These are phyloP conservation scores for Protonemura montana DNA, from an alignment of 2,888 invertebrate genomes.

Conservation along the genomic window DNA sequence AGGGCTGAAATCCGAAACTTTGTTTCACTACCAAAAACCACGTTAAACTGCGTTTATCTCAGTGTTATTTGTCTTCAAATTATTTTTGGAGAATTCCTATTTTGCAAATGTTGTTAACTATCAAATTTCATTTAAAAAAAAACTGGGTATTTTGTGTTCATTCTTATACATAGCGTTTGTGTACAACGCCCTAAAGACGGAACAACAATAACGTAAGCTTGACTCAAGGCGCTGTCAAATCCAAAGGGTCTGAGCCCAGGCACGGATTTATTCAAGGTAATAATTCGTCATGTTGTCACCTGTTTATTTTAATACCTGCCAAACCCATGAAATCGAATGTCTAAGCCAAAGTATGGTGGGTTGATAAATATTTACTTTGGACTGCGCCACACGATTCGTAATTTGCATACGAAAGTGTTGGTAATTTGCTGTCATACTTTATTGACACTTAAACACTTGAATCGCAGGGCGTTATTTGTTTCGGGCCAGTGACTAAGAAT, in stretches of 20 bases:
- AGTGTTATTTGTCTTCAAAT: no score
- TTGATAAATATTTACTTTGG: background rate
- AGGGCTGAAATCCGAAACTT: no score
- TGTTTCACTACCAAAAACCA: no score
- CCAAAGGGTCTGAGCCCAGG: background rate
- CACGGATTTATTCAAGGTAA: background rate
- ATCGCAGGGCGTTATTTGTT: background rate
- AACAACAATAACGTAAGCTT: background rate
- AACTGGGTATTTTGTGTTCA: no score
- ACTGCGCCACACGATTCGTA: background rate
- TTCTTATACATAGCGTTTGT: no score
- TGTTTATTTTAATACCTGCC: background rate
- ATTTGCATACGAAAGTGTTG: background rate
- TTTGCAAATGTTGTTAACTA: no score
- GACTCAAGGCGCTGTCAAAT: background rate
- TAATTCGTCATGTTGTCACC: no score
- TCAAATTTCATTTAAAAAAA: no score
- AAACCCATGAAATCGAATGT: background rate
- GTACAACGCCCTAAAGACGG: no score
- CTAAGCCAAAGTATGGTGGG: background rate
- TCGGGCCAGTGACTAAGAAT: background rate
- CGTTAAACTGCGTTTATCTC: no score
- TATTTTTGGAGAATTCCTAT: no score
- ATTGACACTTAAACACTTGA: background rate
- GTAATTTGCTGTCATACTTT: background rate